A percentile compares a stretch with the other conserved stretches of the same genome.
Conservation (phyloP, 2,888 invertebrate species). For the Athripsodes cinereus region DNA sequence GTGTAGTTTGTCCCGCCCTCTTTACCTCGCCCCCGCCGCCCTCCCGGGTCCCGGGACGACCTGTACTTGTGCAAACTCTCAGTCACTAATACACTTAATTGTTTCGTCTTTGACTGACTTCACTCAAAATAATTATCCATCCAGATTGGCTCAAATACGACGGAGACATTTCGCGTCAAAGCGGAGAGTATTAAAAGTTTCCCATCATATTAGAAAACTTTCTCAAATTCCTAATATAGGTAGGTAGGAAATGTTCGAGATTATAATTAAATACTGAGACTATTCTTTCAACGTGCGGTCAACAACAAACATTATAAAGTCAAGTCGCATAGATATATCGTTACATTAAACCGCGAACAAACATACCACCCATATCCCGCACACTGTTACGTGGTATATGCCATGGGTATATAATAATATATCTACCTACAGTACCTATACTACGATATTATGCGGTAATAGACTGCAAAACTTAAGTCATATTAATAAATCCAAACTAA, state of each 20-base stretch:
- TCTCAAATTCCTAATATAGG: slow-evolving; percentile 1
- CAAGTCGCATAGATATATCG: no score
- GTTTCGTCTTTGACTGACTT: slow-evolving; percentile 21
- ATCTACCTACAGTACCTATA: no score
- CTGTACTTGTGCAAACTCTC: slow-evolving; percentile 19
- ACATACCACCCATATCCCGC: no score
- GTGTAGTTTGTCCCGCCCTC: slow-evolving; percentile 15
- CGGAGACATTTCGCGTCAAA: slow-evolving; percentile 14
- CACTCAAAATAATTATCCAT: slow-evolving; percentile 21
- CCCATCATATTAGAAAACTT: slow-evolving; percentile 16
- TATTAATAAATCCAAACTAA: no score
- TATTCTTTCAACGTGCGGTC: not conserved
- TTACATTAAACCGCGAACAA: no score
- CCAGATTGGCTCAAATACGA: slow-evolving; percentile 10
- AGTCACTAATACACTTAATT: slow-evolving; percentile 23
- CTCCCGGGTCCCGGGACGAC: slow-evolving; percentile 2
- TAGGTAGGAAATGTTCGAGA: not conserved
- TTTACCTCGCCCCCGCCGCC: not conserved
- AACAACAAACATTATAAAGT: no score
- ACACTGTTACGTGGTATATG: no score
- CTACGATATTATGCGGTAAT: no score
- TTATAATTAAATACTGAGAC: not conserved
- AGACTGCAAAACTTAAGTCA: no score
- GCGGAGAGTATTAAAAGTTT: slow-evolving; percentile 15
- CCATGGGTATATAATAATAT: no score